These are phyloP conservation scores for Amazonetta brasiliensis DNA, from an alignment of 2,797 vertebrate genomes.

Conservation along the genomic window DNA sequence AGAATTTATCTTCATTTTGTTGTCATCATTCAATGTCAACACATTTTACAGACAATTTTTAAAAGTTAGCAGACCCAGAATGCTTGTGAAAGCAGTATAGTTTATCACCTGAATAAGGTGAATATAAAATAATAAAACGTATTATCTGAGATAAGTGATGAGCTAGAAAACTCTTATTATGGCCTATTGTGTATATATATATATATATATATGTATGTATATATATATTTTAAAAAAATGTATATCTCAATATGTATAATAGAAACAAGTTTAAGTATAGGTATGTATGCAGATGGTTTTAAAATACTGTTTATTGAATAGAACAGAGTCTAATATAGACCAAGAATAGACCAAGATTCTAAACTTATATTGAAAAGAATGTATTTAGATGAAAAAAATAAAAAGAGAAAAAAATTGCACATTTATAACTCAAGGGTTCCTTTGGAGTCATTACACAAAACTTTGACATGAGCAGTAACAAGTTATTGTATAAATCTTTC, in stretches of 20 bases:
- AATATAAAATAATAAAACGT: neutral
- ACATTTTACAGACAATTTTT: neutral
- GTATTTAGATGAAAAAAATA: neutral
- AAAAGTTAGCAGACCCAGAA: neutral
- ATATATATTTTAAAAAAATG: neutral
- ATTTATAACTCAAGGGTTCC: neutral
- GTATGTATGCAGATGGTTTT: neutral
- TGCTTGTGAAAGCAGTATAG: neutral
- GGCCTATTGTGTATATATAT: neutral
- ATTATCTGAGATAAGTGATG: neutral
- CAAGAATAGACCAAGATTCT: neutral
- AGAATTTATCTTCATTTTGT: neutral
- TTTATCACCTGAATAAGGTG: neutral
- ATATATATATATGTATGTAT: fast-evolving
- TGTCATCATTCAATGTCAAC: neutral
- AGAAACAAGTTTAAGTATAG: neutral
- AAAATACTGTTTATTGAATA: neutral
- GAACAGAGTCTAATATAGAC: neutral
- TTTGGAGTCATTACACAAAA: neutral
- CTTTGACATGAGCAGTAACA: neutral
- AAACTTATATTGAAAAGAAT: neutral
- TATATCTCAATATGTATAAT: neutral
- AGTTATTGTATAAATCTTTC: neutral
- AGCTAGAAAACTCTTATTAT: neutral
- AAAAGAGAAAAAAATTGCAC: neutral